Evolutionary conservation across 2,888 invertebrate genomes (phyloP).

Genomic region (Poecilus cupreus): DNA sequence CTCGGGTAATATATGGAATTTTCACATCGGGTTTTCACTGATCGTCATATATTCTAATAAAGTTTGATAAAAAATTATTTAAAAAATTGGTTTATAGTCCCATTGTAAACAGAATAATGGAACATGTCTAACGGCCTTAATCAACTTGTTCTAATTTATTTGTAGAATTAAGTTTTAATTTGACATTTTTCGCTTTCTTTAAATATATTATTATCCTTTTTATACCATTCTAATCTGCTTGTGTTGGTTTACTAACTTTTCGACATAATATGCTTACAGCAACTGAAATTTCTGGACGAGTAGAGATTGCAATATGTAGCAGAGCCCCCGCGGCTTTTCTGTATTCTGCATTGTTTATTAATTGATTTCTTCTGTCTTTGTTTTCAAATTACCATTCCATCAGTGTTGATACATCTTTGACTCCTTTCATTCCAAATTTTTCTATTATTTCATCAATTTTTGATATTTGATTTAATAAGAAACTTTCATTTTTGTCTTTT

Average conservation of each 20-base stretch:
- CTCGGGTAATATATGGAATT: too few relatives aligned
- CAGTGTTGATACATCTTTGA: not conserved
- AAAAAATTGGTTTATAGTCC: too few relatives aligned
- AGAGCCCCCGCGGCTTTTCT: not conserved
- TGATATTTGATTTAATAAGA: not conserved
- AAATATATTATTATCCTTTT: constrained; percentile 17
- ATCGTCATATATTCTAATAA: too few relatives aligned
- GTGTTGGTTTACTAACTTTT: not conserved
- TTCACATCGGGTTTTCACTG: too few relatives aligned
- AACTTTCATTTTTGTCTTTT: not conserved
- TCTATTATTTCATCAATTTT: not conserved
- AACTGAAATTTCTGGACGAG: not conserved
- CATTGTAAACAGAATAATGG: too few relatives aligned
- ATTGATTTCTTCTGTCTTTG: not conserved
- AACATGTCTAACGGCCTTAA: too few relatives aligned
- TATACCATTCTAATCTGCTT: not conserved
- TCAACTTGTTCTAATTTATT: too few relatives aligned
- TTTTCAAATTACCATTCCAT: not conserved
- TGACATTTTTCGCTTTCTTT: too few relatives aligned
- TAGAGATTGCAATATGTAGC: too few relatives aligned
- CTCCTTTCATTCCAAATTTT: not conserved
- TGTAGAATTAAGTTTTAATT: too few relatives aligned
- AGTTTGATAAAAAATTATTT: too few relatives aligned
- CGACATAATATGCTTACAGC: not conserved
- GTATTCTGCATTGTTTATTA: not conserved